phyloP scores from a whole-genome alignment of 2,113 vertebrate species.

The Setophaga petechia region DNA sequence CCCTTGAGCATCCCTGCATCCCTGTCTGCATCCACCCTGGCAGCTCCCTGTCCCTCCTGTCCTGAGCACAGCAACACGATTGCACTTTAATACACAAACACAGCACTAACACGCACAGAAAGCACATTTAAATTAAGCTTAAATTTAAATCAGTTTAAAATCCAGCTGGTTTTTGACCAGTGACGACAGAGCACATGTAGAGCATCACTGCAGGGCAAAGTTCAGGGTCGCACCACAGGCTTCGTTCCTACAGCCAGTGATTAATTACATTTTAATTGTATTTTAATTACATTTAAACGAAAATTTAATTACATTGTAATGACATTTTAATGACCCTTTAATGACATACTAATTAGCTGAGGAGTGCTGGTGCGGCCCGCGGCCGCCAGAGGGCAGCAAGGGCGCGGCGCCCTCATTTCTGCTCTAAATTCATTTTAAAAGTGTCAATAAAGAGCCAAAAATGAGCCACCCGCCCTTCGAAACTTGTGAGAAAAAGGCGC shows the following conservation, averaged over 20 bases:
- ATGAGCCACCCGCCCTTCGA: not conserved
- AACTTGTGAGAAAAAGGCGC: not conserved
- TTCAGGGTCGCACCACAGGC: not conserved
- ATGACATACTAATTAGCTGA: rapidly evolving
- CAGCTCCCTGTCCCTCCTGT: not conserved
- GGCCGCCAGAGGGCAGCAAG: not conserved
- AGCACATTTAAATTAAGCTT: rapidly evolving
- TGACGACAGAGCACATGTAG: rapidly evolving
- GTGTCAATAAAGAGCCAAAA: rapidly evolving
- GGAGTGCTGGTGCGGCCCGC: rapidly evolving
- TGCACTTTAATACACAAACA: not conserved
- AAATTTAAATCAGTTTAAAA: not conserved
- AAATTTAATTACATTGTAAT: not conserved
- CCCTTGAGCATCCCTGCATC: not conserved
- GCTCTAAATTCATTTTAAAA: rapidly evolving
- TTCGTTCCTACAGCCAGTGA: rapidly evolving
- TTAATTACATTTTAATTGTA: not conserved
- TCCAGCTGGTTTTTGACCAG: not conserved
- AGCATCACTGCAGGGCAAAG: no score
- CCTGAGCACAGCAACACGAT: not conserved
- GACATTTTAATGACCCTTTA: not conserved
- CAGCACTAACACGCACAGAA: not conserved
- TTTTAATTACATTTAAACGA: not conserved
- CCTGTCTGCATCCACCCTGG: not conserved
- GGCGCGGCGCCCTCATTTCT: rapidly evolving